Evolutionary conservation across 2,888 invertebrate genomes (phyloP), one percentile per base, ranked within the genome.

Genomic region (Acleris literana): DNA sequence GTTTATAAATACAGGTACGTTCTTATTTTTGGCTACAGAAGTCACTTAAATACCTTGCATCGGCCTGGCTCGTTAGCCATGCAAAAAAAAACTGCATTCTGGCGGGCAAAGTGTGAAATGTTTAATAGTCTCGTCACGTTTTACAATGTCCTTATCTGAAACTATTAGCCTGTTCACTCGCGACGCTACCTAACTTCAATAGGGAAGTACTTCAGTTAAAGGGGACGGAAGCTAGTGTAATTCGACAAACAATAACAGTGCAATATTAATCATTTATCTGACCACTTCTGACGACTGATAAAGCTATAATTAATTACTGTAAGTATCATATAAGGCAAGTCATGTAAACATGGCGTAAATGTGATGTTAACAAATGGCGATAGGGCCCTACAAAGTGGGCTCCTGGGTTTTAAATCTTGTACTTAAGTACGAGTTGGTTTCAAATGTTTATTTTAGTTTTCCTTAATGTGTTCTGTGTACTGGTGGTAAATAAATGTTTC

Each of bases 241-340:
- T 52, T 60, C 39, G 39, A 39, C 39, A 39, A 39, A 39, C 39
- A 39, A 39, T 39, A 55, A n/a, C 20, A 46, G 33, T 64, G 53
- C 16, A 39, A 22, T 53, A 53, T n/a, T 25, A 20, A 51, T 25
- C 16, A 17, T 33, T 29, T 64, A 58, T 64, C 52, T 58, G 57
- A 22, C 39, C 55, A 60, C 64, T 64, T 52, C 3, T 39, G 6
- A 49, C 54, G 54, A 59, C 46, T 59, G 58, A 64, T 64, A 54
- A 54, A 54, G 48, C 22, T 39, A 39, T 13, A 39, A 48, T 44
- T 49, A 13, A 53, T 33, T 63, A 44, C 44, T 51, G 53, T 20
- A 48, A 11, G 44, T 44, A 51, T 49, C 33, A n/a, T 29, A 39
- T 29, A 52, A 18, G 17, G 9, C 51, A 33, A 20, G 43, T 43